Evolutionary conservation across 2,888 invertebrate genomes (phyloP).

Genomic region (Meiosimyza decipiens): DNA sequence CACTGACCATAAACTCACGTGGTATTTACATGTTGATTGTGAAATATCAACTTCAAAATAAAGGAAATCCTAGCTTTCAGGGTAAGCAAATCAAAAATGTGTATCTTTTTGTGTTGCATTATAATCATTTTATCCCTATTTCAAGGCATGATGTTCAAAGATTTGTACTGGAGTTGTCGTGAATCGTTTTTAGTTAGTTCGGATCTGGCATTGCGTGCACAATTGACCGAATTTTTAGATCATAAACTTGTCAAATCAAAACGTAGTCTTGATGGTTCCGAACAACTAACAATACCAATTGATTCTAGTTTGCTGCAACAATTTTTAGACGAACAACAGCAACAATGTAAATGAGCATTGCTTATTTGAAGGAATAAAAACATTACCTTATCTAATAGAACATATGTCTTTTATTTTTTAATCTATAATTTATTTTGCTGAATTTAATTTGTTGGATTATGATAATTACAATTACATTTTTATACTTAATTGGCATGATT

Average conservation of each 20-base stretch:
- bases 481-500: conserved; percentile 34
- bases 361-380: neutral
- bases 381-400: conserved; percentile 23
- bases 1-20: conserved; percentile 88
- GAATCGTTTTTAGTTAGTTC: conserved; percentile 93
- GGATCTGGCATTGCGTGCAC: conserved; percentile 89
- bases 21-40: conserved; percentile 86
- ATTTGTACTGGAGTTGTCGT: conserved; percentile 84
- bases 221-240: conserved; percentile 94
- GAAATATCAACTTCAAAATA: conserved; percentile 82
- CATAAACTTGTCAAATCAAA: conserved; percentile 89
- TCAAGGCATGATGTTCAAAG: conserved; percentile 87
- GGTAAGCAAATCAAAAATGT: conserved; percentile 68
- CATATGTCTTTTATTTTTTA: conserved; percentile 29
- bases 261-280: conserved; percentile 83
- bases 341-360: neutral
- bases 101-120: neutral
- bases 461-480: conserved; percentile 36
- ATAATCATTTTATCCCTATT: neutral
- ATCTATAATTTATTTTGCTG: conserved; percentile 17
- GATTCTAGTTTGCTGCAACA: conserved; percentile 79
- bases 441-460: conserved; percentile 18
- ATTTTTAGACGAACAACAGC: conserved; percentile 73
- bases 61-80: conserved; percentile 77
- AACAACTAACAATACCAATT: conserved; percentile 84